Base-by-base conservation (phyloP, 2,113 vertebrate species). In the Columba livia region DNA sequence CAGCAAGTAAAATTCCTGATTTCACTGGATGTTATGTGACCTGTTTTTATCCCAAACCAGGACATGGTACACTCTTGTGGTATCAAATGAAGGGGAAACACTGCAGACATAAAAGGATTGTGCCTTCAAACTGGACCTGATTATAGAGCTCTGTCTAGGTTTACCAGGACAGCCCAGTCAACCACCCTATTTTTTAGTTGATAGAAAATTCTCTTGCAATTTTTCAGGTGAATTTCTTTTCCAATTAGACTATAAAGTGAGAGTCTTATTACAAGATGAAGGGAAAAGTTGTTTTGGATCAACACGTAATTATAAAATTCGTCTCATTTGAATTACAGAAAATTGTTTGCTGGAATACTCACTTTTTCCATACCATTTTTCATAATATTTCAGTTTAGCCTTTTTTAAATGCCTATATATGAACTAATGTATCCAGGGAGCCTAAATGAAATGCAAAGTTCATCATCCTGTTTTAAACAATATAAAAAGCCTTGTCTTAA, bases 21-120 rank as follows among this genome's bases (percentile, higher is more conserved):
- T 87, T 94, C 28, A 12, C 1, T 86, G 47, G 24, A 73, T 2
- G 11, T 61, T 61, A 38, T 60, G 28, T 64, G 40, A 72, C n/a
- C 5, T 72, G 11, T 82, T 92, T 82, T 64, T 25, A 75, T 34
- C 11, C 13, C 26, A 83, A 61, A 67, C 4, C 19, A 62, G 9
- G 24, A 64, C 28, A n/a, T 0, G 0, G 6, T 26, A 42, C 0
- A 1, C 6, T 51, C 9, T n/a, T 47, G 26, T 11, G 28, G 50
- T 60, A 48, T 42, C 29, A 82, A 82, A 82, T 47, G 20, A 75
- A 87, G 8, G 15, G 2, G 32, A 82, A 75, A 79, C n/a, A 64
- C 8, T 48, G 21, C 16, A 82, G 21, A 69, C 2, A 60, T 62
- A 42, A 85, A 67, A 75, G 15, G 8, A 26, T 16, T n/a, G 3